Base-by-base conservation (phyloP, 2,113 vertebrate genomes). In the Limanda limanda region DNA sequence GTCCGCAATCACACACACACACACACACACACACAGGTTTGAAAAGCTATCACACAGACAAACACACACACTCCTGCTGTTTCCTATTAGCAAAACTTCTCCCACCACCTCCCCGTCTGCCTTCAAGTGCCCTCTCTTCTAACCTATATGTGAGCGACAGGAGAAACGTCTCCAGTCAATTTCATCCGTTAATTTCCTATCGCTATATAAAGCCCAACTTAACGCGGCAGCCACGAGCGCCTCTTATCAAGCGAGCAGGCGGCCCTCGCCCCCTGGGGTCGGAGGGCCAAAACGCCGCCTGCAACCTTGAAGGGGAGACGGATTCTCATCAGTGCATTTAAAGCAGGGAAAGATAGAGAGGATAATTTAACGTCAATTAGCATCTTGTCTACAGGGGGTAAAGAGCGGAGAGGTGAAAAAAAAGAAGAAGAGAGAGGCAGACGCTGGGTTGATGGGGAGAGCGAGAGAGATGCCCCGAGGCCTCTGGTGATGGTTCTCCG, bases 301-400 rank as follows among this genome's bases (percentile, higher is more conserved):
- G 45, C 71, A 81, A 75, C 81, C 77, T 79, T 84, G 78, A 86
- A 65, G 52, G 47, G 42, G 51, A 71, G 60, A 67, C 21, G 24
- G 57, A 74, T 79, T 87, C 69, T 81, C 71, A 83, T 82, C 71
- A 67, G 42, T 45, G 52, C 35, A 45, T 70, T 80, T 37, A 69
- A 86, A 82, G 67, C 68, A 40, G 78, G 18, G 48, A 45, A 88
- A 80, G 78, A 83, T 62, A 67, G 72, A 84, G 68, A 72, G 71
- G 78, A 86, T 86, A 61, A 85, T 86, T 87, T 85, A 81, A 78
- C 61, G 72, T 79, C 91, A 91, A 92, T 90, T 88, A 89, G 85
- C 79, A 84, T 83, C 61, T 74, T 57, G 70, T 31, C 91, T 79
- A 80, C 48, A 58, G 79, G 72, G 83, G 76, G 71, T 54, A 64